Evolutionary conservation across 2,113 vertebrate species (phyloP).

Genomic region (Varanus komodoensis): DNA sequence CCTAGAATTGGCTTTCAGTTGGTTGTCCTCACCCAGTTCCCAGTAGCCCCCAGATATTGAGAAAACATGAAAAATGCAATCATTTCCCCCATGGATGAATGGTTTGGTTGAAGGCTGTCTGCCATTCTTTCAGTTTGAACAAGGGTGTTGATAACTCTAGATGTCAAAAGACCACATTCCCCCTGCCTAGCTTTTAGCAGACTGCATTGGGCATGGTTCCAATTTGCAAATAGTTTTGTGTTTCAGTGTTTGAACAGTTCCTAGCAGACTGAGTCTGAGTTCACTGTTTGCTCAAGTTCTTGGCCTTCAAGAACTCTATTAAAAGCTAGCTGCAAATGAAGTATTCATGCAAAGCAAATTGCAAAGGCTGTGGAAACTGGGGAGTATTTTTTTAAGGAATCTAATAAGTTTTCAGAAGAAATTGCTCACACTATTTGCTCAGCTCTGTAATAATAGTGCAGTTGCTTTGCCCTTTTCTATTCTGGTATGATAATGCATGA

Average conservation of each 20-base stretch:
- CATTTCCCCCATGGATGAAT: not conserved
- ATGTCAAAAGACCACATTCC: not conserved
- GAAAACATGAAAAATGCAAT: not conserved
- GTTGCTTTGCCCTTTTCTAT: not conserved
- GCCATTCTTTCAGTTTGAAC: not conserved
- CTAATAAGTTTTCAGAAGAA: slow-evolving; percentile 31
- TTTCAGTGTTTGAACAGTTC: not conserved
- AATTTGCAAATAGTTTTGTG: not conserved
- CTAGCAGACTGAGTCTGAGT: not conserved
- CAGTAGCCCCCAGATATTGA: not conserved
- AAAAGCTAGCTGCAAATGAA: slow-evolving; percentile 56
- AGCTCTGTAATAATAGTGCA: slow-evolving; percentile 16
- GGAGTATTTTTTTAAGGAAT: slow-evolving; percentile 46
- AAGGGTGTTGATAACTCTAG: not conserved
- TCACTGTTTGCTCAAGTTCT: slow-evolving; percentile 21
- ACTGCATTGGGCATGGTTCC: not conserved
- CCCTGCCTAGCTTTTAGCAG: not conserved
- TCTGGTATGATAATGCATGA: rapidly evolving
- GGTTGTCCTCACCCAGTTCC: not conserved
- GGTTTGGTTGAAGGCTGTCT: not conserved
- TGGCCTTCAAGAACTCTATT: slow-evolving; percentile 49
- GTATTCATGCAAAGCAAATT: slow-evolving; percentile 65
- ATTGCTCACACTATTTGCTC: slow-evolving; percentile 11
- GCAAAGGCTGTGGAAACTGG: slow-evolving; percentile 60
- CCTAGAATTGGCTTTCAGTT: not conserved